These are phyloP conservation scores for Nyctibius bracteatus DNA, from an alignment of 2,113 vertebrate species.

Conservation along the genomic window DNA sequence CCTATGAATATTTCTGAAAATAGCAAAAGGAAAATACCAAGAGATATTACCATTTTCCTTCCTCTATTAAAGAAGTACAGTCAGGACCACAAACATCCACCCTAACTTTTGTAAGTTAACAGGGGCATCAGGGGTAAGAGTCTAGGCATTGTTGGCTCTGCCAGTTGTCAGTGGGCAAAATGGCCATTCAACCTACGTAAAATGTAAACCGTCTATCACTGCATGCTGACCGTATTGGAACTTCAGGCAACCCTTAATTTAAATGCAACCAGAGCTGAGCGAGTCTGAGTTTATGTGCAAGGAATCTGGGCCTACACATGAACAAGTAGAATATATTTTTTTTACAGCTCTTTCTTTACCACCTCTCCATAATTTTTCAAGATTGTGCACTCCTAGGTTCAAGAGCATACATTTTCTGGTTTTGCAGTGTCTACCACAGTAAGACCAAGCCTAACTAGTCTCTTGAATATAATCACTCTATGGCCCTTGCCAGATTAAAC, in stretches of 20 bases:
- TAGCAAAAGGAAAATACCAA: neutral
- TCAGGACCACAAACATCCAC: neutral
- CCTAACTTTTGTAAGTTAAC: neutral
- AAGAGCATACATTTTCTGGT: neutral
- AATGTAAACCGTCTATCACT: neutral
- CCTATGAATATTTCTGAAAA: neutral
- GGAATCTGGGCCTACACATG: neutral
- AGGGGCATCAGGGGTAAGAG: neutral
- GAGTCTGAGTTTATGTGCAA: neutral
- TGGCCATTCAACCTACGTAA: neutral
- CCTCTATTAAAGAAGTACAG: neutral
- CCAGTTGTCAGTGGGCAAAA: neutral
- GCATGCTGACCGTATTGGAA: neutral
- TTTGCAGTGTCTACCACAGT: neutral
- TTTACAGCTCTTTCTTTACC: neutral
- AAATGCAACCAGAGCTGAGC: neutral
- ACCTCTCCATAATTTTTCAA: neutral
- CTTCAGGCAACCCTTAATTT: neutral
- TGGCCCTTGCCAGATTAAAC: neutral
- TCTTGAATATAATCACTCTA: neutral
- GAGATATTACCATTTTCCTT: neutral
- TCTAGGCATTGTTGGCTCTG: neutral
- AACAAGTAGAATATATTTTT: neutral
- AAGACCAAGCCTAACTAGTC: neutral
- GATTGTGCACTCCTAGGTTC: neutral